Conservation (phyloP, 2,888 invertebrate species). For the Cerastis leucographa region DNA sequence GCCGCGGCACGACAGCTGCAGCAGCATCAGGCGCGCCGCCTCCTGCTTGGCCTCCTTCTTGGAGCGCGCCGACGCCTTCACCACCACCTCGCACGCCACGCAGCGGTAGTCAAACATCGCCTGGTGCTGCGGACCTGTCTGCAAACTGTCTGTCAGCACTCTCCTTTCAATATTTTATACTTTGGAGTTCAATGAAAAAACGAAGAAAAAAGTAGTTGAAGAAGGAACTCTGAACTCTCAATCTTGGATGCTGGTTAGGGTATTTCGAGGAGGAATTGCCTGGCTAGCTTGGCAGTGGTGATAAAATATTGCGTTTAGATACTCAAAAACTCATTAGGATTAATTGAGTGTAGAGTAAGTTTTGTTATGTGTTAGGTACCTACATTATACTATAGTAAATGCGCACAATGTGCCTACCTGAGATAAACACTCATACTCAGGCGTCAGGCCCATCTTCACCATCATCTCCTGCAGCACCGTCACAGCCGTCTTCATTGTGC, state of each 20-base stretch:
- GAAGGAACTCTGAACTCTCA: background rate
- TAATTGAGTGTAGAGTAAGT: background rate
- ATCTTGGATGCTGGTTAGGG: background rate
- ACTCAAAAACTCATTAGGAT: background rate
- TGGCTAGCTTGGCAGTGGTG: background rate
- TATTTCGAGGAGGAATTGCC: background rate
- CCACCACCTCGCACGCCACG: conserved; percentile 77
- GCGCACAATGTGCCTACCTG: conserved; percentile 73
- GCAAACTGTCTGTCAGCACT: conserved; percentile 32
- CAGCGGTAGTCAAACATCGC: conserved; percentile 87
- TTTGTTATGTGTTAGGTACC: background rate
- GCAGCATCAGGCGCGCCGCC: conserved; percentile 88
- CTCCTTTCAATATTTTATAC: background rate
- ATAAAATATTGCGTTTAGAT: background rate
- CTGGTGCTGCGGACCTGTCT: conserved; percentile 84
- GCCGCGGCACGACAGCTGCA: conserved; percentile 79
- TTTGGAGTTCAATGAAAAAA: background rate
- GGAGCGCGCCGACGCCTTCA: conserved; percentile 87
- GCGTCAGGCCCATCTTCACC: conserved; percentile 86
- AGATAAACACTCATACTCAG: conserved; percentile 88
- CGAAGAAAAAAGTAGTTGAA: background rate
- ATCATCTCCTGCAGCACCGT: conserved; percentile 93
- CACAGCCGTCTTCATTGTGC: conserved; percentile 91
- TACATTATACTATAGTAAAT: background rate
- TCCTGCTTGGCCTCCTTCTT: conserved; percentile 91